These are phyloP conservation scores for Heterohyrax brucei DNA, from an alignment of 2,797 vertebrate genomes.

Conservation along the genomic window DNA sequence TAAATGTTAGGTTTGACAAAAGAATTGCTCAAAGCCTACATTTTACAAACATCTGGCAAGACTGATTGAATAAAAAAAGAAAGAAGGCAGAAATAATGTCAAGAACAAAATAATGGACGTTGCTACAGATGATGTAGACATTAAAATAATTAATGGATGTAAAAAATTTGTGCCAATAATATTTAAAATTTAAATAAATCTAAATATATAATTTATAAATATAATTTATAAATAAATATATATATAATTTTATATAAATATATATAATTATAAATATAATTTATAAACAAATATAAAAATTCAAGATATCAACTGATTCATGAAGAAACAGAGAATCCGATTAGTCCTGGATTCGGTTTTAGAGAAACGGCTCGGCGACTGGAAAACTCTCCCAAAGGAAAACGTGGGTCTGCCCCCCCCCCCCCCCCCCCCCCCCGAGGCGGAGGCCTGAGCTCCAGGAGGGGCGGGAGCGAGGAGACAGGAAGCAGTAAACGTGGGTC, in stretches of 20 bases:
- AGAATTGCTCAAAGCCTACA: neutral
- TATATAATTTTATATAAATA: no score
- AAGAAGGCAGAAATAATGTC: neutral
- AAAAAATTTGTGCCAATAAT: neutral
- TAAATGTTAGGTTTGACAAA: neutral
- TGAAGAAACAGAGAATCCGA: conserved; percentile 32
- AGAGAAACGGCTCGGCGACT: neutral
- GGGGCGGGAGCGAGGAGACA: no score
- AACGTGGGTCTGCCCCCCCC: neutral
- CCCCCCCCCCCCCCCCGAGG: no score
- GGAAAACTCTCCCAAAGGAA: conserved; percentile 27
- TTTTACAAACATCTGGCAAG: neutral
- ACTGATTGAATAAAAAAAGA: neutral
- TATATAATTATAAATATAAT: no score
- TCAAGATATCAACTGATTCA: neutral
- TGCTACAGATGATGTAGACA: neutral
- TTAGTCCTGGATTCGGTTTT: neutral
- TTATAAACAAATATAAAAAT: no score
- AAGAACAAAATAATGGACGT: neutral
- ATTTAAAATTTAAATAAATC: neutral
- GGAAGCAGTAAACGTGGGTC: no score
- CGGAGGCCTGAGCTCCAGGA: no score
- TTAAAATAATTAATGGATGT: neutral
- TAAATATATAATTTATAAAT: neutral
- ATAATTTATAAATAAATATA: no score